Percentiles rank a stretch among this genome's conserved stretches.
phyloP scores from a whole-genome alignment of 1,140 invertebrate genomes.

The Drosophila tropicalis region DNA sequence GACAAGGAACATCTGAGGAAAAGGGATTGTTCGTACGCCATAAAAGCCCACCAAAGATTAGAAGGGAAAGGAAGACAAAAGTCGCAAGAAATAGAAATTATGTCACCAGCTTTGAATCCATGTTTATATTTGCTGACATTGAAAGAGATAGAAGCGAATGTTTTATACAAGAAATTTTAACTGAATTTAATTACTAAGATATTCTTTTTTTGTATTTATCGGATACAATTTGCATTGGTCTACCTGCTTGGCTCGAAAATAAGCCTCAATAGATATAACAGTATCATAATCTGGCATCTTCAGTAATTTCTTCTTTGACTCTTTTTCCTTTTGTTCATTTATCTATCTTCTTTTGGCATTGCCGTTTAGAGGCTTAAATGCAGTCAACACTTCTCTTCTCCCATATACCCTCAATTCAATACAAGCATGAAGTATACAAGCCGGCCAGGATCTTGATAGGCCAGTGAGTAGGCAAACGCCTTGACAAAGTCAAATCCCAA shows the following conservation, averaged over 20 bases:
- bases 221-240: constrained; percentile 10
- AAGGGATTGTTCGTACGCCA: constrained; percentile 52
- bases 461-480: constrained; percentile 9
- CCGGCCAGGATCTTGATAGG: constrained; percentile 13
- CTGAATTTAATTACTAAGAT: constrained; percentile 1
- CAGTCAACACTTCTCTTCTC: constrained; percentile 6
- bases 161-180: not conserved
- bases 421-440: constrained; percentile 3
- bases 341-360: not conserved
- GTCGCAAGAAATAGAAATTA: constrained; percentile 50
- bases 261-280: constrained; percentile 7
- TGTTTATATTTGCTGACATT: constrained; percentile 15
- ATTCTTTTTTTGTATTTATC: not conserved
- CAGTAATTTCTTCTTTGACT: constrained; percentile 12
- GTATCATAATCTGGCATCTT: constrained; percentile 10
- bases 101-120: constrained; percentile 54
- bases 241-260: constrained; percentile 4
- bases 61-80: constrained; percentile 7
- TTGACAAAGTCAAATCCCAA: constrained; percentile 45
- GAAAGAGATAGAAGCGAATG: not conserved
- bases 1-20: not conserved
- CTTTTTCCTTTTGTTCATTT: not conserved
- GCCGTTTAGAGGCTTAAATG: constrained; percentile 19
- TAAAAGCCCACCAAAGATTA: constrained; percentile 30
- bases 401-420: not conserved